phyloP scores from a whole-genome alignment of 2,888 invertebrate species.

The Papilio elwesi region DNA sequence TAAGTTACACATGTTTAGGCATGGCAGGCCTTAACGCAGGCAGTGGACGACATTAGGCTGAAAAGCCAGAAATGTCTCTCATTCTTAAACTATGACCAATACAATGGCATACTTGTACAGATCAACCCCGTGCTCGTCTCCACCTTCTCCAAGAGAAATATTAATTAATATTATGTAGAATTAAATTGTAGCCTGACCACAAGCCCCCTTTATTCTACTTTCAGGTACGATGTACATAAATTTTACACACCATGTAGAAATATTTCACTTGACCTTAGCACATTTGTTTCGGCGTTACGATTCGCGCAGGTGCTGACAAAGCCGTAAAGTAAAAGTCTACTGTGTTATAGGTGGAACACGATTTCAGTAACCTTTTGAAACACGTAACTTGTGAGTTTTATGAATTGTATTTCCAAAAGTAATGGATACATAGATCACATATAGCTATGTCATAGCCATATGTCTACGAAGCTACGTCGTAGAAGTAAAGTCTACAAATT shows the following conservation, averaged over 20 bases:
- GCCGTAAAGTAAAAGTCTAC: slow-evolving; percentile 15
- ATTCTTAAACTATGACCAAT: no score
- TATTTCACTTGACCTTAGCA: slow-evolving; percentile 13
- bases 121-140: no score
- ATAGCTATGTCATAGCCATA: not conserved
- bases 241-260: slow-evolving; percentile 22
- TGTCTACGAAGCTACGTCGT: not conserved
- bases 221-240: not conserved
- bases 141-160: no score
- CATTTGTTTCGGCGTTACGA: slow-evolving; percentile 8
- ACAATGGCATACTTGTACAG: no score
- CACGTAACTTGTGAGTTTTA: not conserved
- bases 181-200: no score
- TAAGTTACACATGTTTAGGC: no score
- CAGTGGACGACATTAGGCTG: no score
- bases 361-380: not conserved
- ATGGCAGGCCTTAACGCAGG: no score
- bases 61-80: no score
- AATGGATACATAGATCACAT: not conserved
- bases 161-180: no score
- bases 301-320: slow-evolving; percentile 16
- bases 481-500: not conserved
- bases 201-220: not conserved
- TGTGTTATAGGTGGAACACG: not conserved
- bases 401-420: not conserved